A percentile compares a stretch with the other conserved stretches of the same genome.
These are phyloP conservation scores for Dasypus novemcinctus DNA, from an alignment of 2,113 vertebrate genomes.

Conservation along the genomic window DNA sequence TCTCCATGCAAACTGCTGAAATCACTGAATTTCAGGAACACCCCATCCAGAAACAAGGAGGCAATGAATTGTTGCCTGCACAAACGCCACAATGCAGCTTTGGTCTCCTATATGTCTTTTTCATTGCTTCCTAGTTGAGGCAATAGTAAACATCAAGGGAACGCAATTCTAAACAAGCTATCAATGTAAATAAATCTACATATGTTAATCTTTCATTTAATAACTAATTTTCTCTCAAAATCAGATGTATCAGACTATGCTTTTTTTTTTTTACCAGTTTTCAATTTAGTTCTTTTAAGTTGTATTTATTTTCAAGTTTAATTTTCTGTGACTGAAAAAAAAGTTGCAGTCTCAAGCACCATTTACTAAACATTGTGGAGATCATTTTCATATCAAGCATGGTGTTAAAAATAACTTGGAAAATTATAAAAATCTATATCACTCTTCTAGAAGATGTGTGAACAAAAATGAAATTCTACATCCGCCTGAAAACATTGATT, in stretches of 20 bases:
- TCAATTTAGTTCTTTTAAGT: background rate
- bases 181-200: background rate
- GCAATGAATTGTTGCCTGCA: fast-evolving
- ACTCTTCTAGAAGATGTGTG: background rate
- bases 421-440: background rate
- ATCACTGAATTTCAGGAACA: background rate
- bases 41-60: fast-evolving
- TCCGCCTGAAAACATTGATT: background rate
- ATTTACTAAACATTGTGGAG: background rate
- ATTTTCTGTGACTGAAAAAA: background rate
- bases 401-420: background rate
- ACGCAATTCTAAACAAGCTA: background rate
- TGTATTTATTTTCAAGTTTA: background rate
- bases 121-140: background rate
- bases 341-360: background rate
- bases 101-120: background rate
- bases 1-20: background rate
- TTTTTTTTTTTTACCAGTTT: background rate
- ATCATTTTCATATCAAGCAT: background rate
- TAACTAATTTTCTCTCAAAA: background rate
- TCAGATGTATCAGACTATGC: background rate
- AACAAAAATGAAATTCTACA: background rate
- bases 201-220: background rate
- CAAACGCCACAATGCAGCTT: background rate
- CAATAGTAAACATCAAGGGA: background rate